Conservation (phyloP, 2,113 vertebrate genomes). For the Zosterops hypoxanthus region DNA sequence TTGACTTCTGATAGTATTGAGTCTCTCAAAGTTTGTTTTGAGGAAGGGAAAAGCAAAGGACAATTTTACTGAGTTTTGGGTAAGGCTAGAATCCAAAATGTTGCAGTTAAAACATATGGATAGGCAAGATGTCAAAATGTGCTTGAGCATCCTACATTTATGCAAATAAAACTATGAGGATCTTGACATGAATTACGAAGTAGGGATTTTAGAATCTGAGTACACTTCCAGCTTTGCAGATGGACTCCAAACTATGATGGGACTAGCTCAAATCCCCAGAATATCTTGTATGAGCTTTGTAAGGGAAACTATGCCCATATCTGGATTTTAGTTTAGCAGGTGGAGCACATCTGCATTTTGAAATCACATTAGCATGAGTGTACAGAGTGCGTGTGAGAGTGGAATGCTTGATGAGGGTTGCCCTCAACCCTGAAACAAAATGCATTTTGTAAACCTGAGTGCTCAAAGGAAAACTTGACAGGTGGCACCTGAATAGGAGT, state of each 20-base stretch:
- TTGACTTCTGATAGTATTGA: neutral
- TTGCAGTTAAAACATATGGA: neutral
- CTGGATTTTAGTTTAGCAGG: slow-evolving; percentile 6
- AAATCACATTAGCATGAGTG: slow-evolving; percentile 37
- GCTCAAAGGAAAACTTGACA: slow-evolving; percentile 55
- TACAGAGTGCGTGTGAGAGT: neutral
- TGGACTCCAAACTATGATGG: neutral
- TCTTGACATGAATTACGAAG: neutral
- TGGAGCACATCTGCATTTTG: slow-evolving; percentile 44
- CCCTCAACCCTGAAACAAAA: slow-evolving; percentile 44
- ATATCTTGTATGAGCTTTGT: neutral
- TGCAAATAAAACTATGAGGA: neutral
- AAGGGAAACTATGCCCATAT: neutral
- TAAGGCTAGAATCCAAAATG: neutral
- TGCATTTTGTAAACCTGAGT: slow-evolving; percentile 25
- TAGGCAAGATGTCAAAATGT: neutral
- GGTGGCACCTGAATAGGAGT: slow-evolving; percentile 47
- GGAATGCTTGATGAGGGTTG: slow-evolving; percentile 16
- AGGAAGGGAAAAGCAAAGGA: neutral
- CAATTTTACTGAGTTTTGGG: neutral
- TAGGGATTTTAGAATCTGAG: neutral
- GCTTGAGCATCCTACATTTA: neutral
- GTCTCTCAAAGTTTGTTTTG: slow-evolving; percentile 15
- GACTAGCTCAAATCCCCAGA: neutral
- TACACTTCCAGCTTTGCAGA: neutral